Conservation (phyloP, 2,797 vertebrate genomes). For the Chloroceryle inda region DNA sequence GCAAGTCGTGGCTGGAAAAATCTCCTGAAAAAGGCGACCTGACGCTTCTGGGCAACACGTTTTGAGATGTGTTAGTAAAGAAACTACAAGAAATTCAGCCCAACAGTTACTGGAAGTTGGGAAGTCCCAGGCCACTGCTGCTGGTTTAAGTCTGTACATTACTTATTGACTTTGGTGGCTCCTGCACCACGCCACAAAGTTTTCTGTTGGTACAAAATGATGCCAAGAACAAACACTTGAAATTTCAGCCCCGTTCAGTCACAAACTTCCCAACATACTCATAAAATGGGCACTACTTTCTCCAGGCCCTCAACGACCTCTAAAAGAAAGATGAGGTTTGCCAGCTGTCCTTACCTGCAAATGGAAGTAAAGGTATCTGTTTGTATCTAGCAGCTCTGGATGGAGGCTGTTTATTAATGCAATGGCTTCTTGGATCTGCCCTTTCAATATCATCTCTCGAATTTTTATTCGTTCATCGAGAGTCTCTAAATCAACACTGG, state of each 20-base stretch:
- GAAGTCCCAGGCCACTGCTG: background rate
- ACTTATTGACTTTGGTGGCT: background rate
- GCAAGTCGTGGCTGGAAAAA: background rate
- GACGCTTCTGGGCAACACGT: background rate
- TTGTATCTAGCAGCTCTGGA: conserved; percentile 95
- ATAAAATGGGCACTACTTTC: background rate
- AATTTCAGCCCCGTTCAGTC: fast-evolving
- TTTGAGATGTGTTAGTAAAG: background rate
- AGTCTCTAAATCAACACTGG: conserved; percentile 95
- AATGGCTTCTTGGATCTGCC: conserved; percentile 97
- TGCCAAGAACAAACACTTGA: background rate
- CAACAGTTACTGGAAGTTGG: background rate
- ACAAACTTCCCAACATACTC: background rate
- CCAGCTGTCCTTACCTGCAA: conserved; percentile 86
- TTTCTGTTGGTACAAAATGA: background rate
- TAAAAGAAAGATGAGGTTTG: background rate
- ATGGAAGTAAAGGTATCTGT: conserved; percentile 97
- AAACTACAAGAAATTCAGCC: background rate
- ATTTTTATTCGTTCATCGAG: conserved; percentile 98
- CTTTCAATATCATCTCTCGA: conserved; percentile 97
- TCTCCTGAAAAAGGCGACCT: background rate
- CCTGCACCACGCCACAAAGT: background rate
- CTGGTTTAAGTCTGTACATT: background rate
- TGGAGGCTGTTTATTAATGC: conserved; percentile 96
- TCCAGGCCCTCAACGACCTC: background rate